Base-by-base conservation (phyloP, 2,888 invertebrate genomes). In the Odontocerum albicorne region DNA sequence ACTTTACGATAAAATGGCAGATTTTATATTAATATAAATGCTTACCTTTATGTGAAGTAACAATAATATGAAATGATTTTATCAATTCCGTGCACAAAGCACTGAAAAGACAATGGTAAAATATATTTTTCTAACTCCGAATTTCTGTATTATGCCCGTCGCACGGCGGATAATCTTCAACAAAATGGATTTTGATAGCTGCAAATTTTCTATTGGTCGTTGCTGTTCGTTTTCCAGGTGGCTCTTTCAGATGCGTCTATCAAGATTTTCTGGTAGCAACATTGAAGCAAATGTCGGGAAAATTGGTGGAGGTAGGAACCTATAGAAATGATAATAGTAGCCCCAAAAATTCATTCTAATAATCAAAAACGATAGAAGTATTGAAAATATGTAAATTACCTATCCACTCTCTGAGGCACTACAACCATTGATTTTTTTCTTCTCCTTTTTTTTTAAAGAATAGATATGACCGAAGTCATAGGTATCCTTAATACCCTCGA, bases 171-270 rank as follows among this genome's bases (percentile, higher is more conserved):
- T 39, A 57, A 40, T 58, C 58, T 73, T 75, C 69, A 72, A 77
- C 75, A 77, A 72, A 72, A 74, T 74, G 72, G 76, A 77, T 77
- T 77, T 77, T 74, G 76, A 74, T 75, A 72, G 75, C 73, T 74
- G 75, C 74, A 74, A 73, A 72, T 72, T 73, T 70, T 70, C 76
- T 44, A 58, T 58, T 58, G 58, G 76, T 72, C 74, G 75, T 73
- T 44, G 55, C 55, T 58, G 58, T 75, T 72, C 74, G 75, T 73
- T 72, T 75, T 50, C 40, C 73, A 74, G 75, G 74, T 74, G 77
- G 75, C 74, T 78, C 77, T 77, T 76, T 73, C 77, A 77, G 69
- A 71, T 71, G 77, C 74, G 77, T 78, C 77, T 77, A 75, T 77
- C 77, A 75, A 66, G 63, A n/a, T n/a, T n/a, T n/a, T n/a, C n/a